These are phyloP conservation scores for Archaeoteleia sp. DNA, from an alignment of 2,888 invertebrate genomes.

Conservation along the genomic window DNA sequence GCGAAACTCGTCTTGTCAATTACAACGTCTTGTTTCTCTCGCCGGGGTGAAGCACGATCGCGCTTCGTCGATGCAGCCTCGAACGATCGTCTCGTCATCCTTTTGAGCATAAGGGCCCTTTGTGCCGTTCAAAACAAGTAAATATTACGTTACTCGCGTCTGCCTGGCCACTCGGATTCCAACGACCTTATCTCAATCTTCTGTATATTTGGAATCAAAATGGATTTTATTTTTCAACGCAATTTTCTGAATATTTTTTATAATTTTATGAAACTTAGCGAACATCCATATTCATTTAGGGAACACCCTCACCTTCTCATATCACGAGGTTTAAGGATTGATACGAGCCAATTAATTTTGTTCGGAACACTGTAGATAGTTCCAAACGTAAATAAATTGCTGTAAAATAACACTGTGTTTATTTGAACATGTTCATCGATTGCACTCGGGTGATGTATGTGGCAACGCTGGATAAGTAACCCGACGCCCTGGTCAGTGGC, in stretches of 20 bases:
- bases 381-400: not conserved
- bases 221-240: not conserved
- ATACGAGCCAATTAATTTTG: no score
- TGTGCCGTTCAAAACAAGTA: constrained; percentile 36
- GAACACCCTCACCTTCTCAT: no score
- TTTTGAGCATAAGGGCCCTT: constrained; percentile 40
- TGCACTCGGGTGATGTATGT: constrained; percentile 11
- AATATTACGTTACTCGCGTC: constrained; percentile 38
- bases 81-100: constrained; percentile 22
- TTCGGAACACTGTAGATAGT: no score
- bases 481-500: constrained; percentile 9
- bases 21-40: constrained; percentile 41
- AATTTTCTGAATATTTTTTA: not conserved
- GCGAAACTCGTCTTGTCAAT: constrained; percentile 42
- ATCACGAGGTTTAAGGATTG: no score
- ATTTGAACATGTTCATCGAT: constrained; percentile 8
- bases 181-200: not conserved
- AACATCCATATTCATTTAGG: no score
- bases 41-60: constrained; percentile 2
- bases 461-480: constrained; percentile 17
- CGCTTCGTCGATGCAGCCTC: constrained; percentile 22
- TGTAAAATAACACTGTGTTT: not conserved
- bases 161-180: constrained; percentile 8
- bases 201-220: not conserved
- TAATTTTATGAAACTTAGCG: no score